Evolutionary conservation across 1,140 invertebrate species (phyloP), one percentile per base, ranked within the genome.

Genomic region (Drosophila nannoptera): DNA sequence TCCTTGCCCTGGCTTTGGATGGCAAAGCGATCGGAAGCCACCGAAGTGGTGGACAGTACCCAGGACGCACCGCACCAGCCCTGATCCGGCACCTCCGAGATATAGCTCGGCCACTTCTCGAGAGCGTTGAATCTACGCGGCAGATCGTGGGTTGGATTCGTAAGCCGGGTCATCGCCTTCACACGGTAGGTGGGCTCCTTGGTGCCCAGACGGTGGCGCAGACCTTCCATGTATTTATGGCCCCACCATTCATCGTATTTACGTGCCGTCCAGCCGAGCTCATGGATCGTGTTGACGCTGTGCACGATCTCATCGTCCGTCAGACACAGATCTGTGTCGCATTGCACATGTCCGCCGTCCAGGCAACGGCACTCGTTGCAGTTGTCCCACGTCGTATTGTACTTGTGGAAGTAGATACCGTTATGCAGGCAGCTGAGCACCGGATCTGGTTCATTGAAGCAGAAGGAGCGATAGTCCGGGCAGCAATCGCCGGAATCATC

Each of bases 1-100:
- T 97, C 94, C 7, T 90, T 90, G 2, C 96, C 96, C 70, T 94
- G 93, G 7, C 95, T 97, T 89, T 97, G 94, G 53, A 98, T 95
- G 4, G 93, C 93, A 72, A 93, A 95, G 77, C 95, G 92, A 82
- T 96, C 95, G 42, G 94, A 94, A 58, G 94, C 94, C n/a, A 96
- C 93, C 3, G 92, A 93, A 8, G 94, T 93, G 0, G 97, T 96
- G 0, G 96, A 95, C 38, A 98, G 92, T 0, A 97, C 97, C 97
- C 97, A 99, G 1, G 97, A 98, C 0, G 96, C 93, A 0, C 94
- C 97, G 83, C 97, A 96, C 94, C 97, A 97, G 36, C 94, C 94
- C 90, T 99, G 97, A 90, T 99, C 97, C 8, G 92, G 90, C 7
- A 98, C 91, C 0, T 90, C 91, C 0, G 94, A 92, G 35, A 98